Evolutionary conservation across 1,140 invertebrate species (phyloP), one percentile per base, ranked within the genome.

Genomic region (Heterodera schachtii): DNA sequence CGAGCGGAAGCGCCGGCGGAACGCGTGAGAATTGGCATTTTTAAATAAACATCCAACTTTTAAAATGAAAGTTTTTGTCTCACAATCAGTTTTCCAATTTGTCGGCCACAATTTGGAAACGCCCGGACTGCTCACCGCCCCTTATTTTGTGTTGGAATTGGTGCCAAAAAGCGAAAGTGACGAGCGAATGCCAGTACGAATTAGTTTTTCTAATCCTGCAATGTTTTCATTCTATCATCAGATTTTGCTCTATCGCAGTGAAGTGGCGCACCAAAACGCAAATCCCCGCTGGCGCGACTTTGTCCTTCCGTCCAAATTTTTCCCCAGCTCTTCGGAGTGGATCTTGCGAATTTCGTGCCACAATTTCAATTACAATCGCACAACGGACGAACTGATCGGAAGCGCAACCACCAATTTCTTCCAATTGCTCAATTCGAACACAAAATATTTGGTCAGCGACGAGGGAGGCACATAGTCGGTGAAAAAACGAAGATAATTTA

Each of bases 181-280:
- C 69, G 73, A 79, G 57, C 21, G 57, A 3, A 44, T 64, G 66
- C 31, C 44, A 3, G 47, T 78, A 64, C 19, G n/a, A 21, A 85
- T 31, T 49, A 57, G 46, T 49, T 87, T 16, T 66, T 52, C 41
- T 71, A 11, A 71, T 21, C 13, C 21, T 21, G 41, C 49, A 31
- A 77, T 86, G 46, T 21, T 67, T 73, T 76, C 21, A 31, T 80
- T 31, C 60, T 70, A n/a, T 46, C 7, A 86, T 41, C 47, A 88
- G 85, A 84, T 85, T 82, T 44, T 86, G 16, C 79, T 86, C 13
- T 86, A 86, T 49, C 67, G 85, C 52, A 86, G 85, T 67, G 85
- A 86, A 83, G 57, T 79, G 43, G 67, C 52, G n/a, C 66, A 78
- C 75, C 75, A 78, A 43, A 60, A 47, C 43, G 46, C 49, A 5